Conservation (phyloP, 2,888 invertebrate species). For the Lamproptera curius region DNA sequence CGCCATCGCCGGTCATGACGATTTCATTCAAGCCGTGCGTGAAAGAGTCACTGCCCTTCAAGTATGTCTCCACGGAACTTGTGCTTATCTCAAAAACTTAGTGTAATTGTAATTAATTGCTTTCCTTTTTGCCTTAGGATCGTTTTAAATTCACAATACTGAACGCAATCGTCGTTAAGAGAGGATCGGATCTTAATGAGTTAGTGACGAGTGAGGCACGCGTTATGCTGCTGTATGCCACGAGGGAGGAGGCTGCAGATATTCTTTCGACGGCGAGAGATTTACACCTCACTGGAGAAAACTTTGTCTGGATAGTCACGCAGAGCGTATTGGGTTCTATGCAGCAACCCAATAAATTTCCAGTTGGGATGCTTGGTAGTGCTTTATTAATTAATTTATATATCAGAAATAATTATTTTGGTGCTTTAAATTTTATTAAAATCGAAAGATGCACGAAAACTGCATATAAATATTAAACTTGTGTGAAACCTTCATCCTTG, state of each 20-base stretch:
- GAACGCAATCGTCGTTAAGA: slow-evolving; percentile 90
- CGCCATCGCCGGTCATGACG: slow-evolving; percentile 95
- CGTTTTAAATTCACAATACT: slow-evolving; percentile 86
- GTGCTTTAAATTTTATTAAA: no score
- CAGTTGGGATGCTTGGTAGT: slow-evolving; percentile 94
- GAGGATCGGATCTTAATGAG: slow-evolving; percentile 86
- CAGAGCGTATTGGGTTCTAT: slow-evolving; percentile 94
- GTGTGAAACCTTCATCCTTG: no score
- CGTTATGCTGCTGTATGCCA: slow-evolving; percentile 95
- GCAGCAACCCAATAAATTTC: slow-evolving; percentile 84
- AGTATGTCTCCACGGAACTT: slow-evolving; percentile 54
- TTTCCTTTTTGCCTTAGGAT: slow-evolving; percentile 43
- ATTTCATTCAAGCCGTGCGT: slow-evolving; percentile 95
- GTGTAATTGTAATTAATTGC: background rate
- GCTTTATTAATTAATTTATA: background rate
- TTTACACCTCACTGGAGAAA: slow-evolving; percentile 90
- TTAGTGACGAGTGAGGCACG: slow-evolving; percentile 93
- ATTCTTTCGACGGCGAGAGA: slow-evolving; percentile 88
- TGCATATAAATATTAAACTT: no score
- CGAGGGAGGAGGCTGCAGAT: slow-evolving; percentile 90
- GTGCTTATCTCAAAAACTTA: background rate
- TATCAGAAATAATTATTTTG: no score
- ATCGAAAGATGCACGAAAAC: no score
- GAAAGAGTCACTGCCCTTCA: slow-evolving; percentile 92
- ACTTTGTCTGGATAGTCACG: slow-evolving; percentile 98